Percentiles rank a stretch among this genome's conserved stretches.
Conservation (phyloP, 2,888 invertebrate genomes). For the Clistopyga incitator region DNA sequence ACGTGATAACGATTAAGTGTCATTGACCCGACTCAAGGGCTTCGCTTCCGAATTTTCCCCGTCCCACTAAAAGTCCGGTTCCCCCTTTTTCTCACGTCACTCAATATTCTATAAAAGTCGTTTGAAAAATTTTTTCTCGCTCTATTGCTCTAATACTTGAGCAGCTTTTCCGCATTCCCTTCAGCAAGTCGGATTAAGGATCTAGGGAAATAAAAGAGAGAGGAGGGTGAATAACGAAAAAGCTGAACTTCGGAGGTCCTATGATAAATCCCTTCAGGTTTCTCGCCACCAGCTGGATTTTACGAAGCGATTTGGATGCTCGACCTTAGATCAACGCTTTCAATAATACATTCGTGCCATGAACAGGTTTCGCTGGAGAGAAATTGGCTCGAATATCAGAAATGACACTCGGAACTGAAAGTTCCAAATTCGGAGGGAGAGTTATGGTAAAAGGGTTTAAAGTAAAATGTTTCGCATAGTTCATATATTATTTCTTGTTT, state of each 20-base stretch:
- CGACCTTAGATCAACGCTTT: background rate
- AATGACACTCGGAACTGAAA: background rate
- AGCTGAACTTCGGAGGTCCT: background rate
- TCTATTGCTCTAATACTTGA: background rate
- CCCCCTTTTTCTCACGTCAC: slow-evolving; percentile 32
- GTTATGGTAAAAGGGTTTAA: no score
- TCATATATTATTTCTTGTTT: no score
- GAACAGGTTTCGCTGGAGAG: background rate
- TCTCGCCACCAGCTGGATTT: background rate
- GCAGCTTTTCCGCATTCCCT: background rate
- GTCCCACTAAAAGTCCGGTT: background rate
- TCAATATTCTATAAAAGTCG: slow-evolving; percentile 5
- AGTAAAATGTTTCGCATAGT: no score
- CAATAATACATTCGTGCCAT: slow-evolving; percentile 1
- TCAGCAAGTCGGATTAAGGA: background rate
- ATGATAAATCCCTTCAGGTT: background rate
- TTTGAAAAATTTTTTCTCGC: background rate
- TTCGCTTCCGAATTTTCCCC: slow-evolving; percentile 34
- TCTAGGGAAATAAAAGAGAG: background rate
- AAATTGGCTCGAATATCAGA: background rate
- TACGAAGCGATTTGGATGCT: background rate
- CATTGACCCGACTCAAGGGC: slow-evolving; percentile 28
- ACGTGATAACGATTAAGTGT: slow-evolving; percentile 55
- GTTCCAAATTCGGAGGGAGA: background rate
- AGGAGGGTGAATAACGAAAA: background rate